Conservation (phyloP, 1,140 invertebrate species). For the Macrosteles quadrilineatus region DNA sequence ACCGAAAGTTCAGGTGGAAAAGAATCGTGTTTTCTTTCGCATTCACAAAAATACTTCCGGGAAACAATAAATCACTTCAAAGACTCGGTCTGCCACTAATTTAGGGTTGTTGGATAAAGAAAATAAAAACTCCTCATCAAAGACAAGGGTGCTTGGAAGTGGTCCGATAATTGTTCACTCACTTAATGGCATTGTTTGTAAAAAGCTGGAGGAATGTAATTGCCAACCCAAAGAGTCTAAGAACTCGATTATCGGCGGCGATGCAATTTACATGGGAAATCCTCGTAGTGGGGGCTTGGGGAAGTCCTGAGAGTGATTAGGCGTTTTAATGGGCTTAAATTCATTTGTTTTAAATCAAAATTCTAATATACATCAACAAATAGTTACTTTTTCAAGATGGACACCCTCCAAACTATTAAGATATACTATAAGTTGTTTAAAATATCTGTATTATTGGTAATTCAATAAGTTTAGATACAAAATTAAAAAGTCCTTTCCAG, state of each 20-base stretch:
- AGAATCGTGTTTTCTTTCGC: not conserved
- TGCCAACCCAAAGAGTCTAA: slow-evolving; percentile 18
- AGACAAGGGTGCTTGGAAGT: not conserved
- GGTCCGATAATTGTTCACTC: slow-evolving; percentile 22
- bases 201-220: slow-evolving; percentile 25
- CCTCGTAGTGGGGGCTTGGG: not conserved
- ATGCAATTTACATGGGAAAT: slow-evolving; percentile 21
- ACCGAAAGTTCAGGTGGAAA: slow-evolving; percentile 10
- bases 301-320: not conserved
- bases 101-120: slow-evolving; percentile 15
- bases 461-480: too few relatives aligned
- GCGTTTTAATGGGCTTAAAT: too few relatives aligned
- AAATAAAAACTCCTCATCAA: slow-evolving; percentile 22
- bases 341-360: too few relatives aligned
- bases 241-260: slow-evolving; percentile 10
- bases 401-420: too few relatives aligned
- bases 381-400: too few relatives aligned
- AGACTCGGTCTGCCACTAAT: not conserved
- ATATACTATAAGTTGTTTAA: too few relatives aligned
- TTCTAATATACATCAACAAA: too few relatives aligned
- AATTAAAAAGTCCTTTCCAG: too few relatives aligned
- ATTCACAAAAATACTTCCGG: slow-evolving; percentile 7
- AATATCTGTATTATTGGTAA: too few relatives aligned
- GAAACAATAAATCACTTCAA: slow-evolving; percentile 12
- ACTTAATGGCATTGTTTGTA: slow-evolving; percentile 24